These are phyloP conservation scores for Chrysotoxum bicinctum DNA, from an alignment of 2,888 invertebrate genomes.

Conservation along the genomic window DNA sequence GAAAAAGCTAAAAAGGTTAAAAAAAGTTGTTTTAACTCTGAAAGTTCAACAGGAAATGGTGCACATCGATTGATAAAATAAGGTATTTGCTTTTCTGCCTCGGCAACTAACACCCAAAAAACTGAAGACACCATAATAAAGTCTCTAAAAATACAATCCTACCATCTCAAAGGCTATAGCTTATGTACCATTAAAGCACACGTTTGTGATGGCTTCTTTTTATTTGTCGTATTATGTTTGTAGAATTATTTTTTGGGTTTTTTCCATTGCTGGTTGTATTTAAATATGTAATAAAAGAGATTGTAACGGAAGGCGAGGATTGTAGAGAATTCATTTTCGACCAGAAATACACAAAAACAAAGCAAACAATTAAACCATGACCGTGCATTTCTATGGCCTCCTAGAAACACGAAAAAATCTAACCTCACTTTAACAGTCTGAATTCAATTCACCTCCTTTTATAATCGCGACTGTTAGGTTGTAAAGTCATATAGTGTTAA, in stretches of 20 bases:
- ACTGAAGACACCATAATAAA: neutral
- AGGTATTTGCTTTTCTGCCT: too few relatives aligned
- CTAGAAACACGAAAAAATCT: conserved; percentile 21
- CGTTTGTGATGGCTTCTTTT: conserved; percentile 3
- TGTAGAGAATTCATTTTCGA: conserved; percentile 29
- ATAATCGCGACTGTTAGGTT: neutral
- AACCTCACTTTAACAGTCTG: neutral
- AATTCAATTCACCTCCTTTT: conserved; percentile 1
- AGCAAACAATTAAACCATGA: conserved; percentile 63
- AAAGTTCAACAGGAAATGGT: too few relatives aligned
- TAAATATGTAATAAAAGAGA: conserved; percentile 9
- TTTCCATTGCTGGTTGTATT: conserved; percentile 43
- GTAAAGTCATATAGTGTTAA: neutral
- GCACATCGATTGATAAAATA: too few relatives aligned
- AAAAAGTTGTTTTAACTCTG: too few relatives aligned
- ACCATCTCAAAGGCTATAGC: too few relatives aligned
- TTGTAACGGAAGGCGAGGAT: neutral
- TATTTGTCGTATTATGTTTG: neutral
- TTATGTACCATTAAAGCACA: neutral
- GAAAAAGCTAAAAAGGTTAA: too few relatives aligned
- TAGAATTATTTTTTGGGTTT: conserved; percentile 33
- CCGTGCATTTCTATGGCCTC: conserved; percentile 60
- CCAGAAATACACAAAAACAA: conserved; percentile 47
- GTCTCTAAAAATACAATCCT: neutral
- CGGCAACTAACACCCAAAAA: neutral